Base-by-base conservation (phyloP, 2,888 invertebrate genomes). In the Colletes collaris region DNA sequence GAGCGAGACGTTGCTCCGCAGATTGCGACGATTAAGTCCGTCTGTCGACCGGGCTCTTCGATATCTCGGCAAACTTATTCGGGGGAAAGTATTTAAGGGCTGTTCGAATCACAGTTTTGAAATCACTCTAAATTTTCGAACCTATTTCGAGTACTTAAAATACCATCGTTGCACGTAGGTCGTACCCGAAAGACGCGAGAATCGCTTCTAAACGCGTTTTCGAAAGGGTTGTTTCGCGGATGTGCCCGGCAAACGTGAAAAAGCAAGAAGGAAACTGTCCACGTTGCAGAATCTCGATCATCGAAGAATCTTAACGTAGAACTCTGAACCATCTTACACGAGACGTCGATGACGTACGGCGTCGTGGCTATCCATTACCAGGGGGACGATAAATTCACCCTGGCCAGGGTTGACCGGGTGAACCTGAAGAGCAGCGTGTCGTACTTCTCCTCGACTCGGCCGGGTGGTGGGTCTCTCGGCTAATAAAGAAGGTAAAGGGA, bases 341-440 rank as follows among this genome's bases (percentile, higher is more conserved):
- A 78, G 79, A 84, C 83, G 83, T 76, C 87, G 87, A 87, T 87
- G 87, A 87, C 88, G 88, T 88, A 88, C 86, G 86, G 81, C 88
- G 79, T 88, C 88, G 88, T 86, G 88, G 88, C 87, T 77, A 88
- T 87, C 86, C 88, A 87, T 87, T 87, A 87, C 81, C 79, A 70
- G 76, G 78, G 83, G 79, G 79, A 86, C 87, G 83, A 87, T 87
- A 87, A 87, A 87, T 87, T 81, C 87, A 81, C 87, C 87, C 86
- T 78, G 74, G 79, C 78, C 86, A 69, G 86, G 79, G 86, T 86
- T 86, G 87, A 86, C 86, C 87, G 86, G 86, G 83, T 87, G 86
- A 86, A 84, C 87, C 86, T 76, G 74, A 81, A 40, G 86, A 79
- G 84, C 86, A 79, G 73, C 87, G 86, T 81, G 87, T 86, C 87